A percentile compares a stretch with the other conserved stretches of the same genome.
phyloP scores from a whole-genome alignment of 2,113 vertebrate genomes.

The Sinocyclocheilus anshuiensis region DNA sequence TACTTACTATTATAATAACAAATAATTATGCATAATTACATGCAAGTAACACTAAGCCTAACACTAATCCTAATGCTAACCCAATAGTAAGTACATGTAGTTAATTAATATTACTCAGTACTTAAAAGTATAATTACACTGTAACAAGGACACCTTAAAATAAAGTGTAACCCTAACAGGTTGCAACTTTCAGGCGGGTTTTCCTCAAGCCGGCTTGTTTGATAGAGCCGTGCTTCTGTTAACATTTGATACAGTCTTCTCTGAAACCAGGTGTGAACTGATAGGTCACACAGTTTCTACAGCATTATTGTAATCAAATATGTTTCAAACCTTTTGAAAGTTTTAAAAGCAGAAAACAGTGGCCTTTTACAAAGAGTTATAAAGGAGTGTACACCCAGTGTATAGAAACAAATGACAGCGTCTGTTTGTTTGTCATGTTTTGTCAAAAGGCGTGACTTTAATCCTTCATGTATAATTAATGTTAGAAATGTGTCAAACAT shows the following conservation, averaged over 20 bases:
- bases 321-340: not conserved
- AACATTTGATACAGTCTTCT: not conserved
- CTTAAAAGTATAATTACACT: too few species aligned
- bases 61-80: too few species aligned
- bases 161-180: not conserved
- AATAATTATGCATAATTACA: too few species aligned
- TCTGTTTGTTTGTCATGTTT: not conserved
- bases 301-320: not conserved
- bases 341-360: not conserved
- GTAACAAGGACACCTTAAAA: too few species aligned
- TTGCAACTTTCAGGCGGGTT: not conserved
- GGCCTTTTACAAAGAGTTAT: not conserved
- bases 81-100: too few species aligned
- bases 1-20: too few species aligned
- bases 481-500: not conserved
- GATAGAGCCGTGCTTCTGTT: not conserved
- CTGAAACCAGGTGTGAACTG: constrained; percentile 23
- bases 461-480: not conserved
- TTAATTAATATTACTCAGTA: too few species aligned
- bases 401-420: not conserved
- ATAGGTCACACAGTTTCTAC: not conserved
- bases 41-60: too few species aligned
- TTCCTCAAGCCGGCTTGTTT: not conserved
- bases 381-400: not conserved
- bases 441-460: constrained; percentile 7